A percentile compares a stretch with the other conserved stretches of the same genome.
Evolutionary conservation across 2,888 invertebrate genomes (phyloP).

Genomic region (Calephelis perditalis): DNA sequence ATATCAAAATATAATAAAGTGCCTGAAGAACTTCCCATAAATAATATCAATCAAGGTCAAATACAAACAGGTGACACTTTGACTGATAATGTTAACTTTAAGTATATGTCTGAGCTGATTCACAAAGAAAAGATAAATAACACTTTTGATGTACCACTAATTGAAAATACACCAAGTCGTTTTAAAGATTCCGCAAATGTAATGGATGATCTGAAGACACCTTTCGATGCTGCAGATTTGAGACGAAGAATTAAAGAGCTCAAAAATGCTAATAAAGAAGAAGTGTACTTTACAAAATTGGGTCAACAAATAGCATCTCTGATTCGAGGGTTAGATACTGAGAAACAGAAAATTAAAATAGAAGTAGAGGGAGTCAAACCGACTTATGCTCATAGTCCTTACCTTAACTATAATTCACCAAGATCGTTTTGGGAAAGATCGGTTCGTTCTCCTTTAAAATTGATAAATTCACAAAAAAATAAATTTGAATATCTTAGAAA

Average conservation of each 20-base stretch:
- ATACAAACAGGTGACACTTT: constrained; percentile 26
- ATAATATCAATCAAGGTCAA: constrained; percentile 24
- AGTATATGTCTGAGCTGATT: constrained; percentile 60
- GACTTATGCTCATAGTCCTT: constrained; percentile 30
- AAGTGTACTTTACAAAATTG: constrained; percentile 52
- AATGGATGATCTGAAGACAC: constrained; percentile 21
- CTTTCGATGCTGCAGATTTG: constrained; percentile 19
- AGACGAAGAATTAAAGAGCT: constrained; percentile 27
- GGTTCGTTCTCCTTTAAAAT: constrained; percentile 52
- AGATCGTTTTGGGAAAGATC: constrained; percentile 63
- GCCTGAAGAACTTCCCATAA: constrained; percentile 24
- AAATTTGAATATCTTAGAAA: constrained; percentile 38
- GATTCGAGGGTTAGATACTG: constrained; percentile 48
- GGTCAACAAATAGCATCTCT: constrained; percentile 63
- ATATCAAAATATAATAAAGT: constrained; percentile 27
- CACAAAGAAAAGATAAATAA: constrained; percentile 48
- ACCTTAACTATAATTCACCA: constrained; percentile 46
- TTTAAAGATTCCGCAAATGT: constrained; percentile 20
- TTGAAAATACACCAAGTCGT: constrained; percentile 31
- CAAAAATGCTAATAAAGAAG: constrained; percentile 36
- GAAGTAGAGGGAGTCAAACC: constrained; percentile 36
- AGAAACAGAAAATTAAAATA: constrained; percentile 41
- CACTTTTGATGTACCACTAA: constrained; percentile 29
- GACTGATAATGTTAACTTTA: constrained; percentile 50
- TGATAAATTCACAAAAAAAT: constrained; percentile 30